These are phyloP conservation scores for Hyposmocoma kahamanoa DNA, from an alignment of 1,140 invertebrate genomes.

Conservation along the genomic window DNA sequence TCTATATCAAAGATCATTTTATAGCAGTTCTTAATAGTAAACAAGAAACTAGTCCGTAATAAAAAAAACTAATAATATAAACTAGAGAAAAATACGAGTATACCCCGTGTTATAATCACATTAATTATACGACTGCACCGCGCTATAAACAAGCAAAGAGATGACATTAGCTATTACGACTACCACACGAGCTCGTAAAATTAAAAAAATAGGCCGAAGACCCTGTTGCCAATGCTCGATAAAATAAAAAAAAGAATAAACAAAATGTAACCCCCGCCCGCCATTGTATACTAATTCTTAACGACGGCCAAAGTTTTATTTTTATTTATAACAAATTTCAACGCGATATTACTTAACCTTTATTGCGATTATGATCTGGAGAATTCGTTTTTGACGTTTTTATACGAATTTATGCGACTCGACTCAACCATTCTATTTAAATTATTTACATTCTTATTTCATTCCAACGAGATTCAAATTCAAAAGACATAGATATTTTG, in stretches of 20 bases:
- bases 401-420: constrained; percentile 67
- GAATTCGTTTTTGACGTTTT: constrained; percentile 71
- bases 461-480: not conserved
- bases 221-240: not conserved
- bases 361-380: constrained; percentile 67
- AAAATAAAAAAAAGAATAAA: not conserved
- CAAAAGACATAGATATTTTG: not conserved
- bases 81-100: no score
- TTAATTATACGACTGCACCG: not conserved
- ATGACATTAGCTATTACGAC: not conserved
- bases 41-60: no score
- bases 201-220: not conserved
- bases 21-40: no score
- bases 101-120: not conserved
- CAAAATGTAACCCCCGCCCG: constrained; percentile 17
- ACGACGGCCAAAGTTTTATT: constrained; percentile 47
- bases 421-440: constrained; percentile 19
- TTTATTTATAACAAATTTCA: constrained; percentile 66
- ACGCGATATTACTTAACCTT: constrained; percentile 65
- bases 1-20: no score
- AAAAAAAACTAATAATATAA: no score
- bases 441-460: not conserved
- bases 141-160: not conserved
- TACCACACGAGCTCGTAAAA: not conserved
- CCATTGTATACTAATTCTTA: constrained; percentile 50